Evolutionary conservation across 2,113 vertebrate genomes (phyloP).

Genomic region (Bagarius yarrelli): DNA sequence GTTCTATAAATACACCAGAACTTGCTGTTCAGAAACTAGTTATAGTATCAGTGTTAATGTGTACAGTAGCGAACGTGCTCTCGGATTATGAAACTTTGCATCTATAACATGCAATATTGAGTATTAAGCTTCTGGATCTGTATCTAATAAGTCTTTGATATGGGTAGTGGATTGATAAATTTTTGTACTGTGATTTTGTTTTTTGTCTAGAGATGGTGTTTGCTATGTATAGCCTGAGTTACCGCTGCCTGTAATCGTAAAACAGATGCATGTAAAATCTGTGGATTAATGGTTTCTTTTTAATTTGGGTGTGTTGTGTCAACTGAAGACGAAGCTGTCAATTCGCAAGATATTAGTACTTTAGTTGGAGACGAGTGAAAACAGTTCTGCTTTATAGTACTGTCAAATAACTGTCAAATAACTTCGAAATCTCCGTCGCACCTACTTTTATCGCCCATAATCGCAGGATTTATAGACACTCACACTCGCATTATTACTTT

Average conservation of each 20-base stretch:
- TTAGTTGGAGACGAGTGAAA: not conserved
- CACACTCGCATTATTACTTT: not conserved
- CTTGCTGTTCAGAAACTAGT: slow-evolving; percentile 42
- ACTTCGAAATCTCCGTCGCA: not conserved
- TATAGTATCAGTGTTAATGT: slow-evolving; percentile 56
- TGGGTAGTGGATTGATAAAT: slow-evolving; percentile 31
- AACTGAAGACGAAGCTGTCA: not conserved
- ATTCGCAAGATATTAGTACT: not conserved
- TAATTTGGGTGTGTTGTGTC: not conserved
- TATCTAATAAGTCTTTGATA: slow-evolving; percentile 57
- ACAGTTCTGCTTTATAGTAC: not conserved
- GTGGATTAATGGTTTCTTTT: slow-evolving; percentile 2
- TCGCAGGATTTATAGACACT: not conserved
- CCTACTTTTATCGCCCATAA: not conserved
- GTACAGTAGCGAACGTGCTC: slow-evolving; percentile 15
- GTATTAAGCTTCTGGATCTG: slow-evolving; percentile 49
- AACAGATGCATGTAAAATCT: slow-evolving; percentile 59
- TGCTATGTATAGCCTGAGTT: slow-evolving; percentile 53
- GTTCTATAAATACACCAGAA: slow-evolving; percentile 20
- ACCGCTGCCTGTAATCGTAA: slow-evolving; percentile 48
- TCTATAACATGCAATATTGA: slow-evolving; percentile 48
- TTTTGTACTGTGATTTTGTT: slow-evolving; percentile 46
- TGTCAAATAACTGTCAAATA: not conserved
- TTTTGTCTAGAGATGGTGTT: slow-evolving; percentile 42
- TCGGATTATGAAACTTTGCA: slow-evolving; percentile 26